phyloP scores from a whole-genome alignment of 2,888 invertebrate genomes.

The Embidobia sp. region DNA sequence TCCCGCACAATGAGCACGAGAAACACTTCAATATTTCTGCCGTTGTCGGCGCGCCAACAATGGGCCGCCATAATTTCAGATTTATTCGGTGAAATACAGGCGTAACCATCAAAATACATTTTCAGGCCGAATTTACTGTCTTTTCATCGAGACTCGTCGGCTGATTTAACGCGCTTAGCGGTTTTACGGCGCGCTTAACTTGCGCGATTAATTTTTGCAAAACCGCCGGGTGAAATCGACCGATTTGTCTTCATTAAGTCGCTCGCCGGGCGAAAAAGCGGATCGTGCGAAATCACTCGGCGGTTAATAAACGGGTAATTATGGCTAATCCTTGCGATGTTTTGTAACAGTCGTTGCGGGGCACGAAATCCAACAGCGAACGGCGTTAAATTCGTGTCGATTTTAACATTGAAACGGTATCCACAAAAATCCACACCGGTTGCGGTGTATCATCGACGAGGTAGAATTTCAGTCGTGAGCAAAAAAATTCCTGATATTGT shows the following conservation, averaged over 20 bases:
- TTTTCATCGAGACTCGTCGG: conserved; percentile 49
- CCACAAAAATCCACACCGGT: conserved; percentile 31
- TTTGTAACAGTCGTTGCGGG: conserved; percentile 13
- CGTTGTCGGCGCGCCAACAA: conserved; percentile 46
- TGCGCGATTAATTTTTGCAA: too few species aligned
- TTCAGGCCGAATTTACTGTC: conserved; percentile 48
- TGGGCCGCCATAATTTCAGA: conserved; percentile 49
- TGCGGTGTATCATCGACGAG: conserved; percentile 38
- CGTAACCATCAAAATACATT: conserved; percentile 61
- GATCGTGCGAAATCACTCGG: neutral
- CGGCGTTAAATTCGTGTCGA: conserved; percentile 20
- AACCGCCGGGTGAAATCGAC: too few species aligned
- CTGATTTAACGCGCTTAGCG: too few species aligned
- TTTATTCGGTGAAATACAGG: conserved; percentile 51
- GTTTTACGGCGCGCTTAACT: too few species aligned
- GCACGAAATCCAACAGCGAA: conserved; percentile 18
- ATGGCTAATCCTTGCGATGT: neutral
- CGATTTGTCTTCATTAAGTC: neutral
- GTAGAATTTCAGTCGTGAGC: conserved; percentile 33
- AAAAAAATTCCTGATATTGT: conserved; percentile 25
- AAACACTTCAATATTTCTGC: conserved; percentile 26
- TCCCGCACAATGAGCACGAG: conserved; percentile 9
- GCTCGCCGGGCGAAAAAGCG: too few species aligned
- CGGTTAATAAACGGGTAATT: conserved; percentile 19
- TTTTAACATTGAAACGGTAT: conserved; percentile 42